These are phyloP conservation scores for Empidonax alnorum DNA, from an alignment of 2,113 vertebrate genomes.

Conservation along the genomic window DNA sequence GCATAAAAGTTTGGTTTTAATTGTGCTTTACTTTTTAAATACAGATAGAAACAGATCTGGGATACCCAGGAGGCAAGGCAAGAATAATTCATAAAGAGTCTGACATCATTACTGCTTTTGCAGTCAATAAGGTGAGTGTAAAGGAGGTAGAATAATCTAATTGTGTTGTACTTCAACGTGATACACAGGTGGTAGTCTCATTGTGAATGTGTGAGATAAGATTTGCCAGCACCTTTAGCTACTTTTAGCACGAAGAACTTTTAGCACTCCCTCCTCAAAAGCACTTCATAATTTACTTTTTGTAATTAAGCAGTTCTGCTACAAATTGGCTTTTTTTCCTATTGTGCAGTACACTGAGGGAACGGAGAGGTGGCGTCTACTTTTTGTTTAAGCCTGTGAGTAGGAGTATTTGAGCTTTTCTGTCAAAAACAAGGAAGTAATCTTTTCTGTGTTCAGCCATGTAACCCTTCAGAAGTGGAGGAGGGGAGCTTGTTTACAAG, in stretches of 20 bases:
- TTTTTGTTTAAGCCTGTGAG: not conserved
- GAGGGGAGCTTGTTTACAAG: not conserved
- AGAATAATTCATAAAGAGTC: constrained; percentile 86
- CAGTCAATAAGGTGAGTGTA: constrained; percentile 81
- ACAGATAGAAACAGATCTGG: constrained; percentile 79
- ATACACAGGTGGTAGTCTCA: not conserved
- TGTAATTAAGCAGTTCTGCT: not conserved
- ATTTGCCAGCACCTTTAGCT: not conserved
- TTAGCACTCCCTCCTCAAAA: not conserved
- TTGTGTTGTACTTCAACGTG: not conserved
- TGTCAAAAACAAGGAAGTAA: not conserved
- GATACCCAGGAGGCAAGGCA: constrained; percentile 76
- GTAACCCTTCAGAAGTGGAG: not conserved
- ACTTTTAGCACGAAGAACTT: not conserved
- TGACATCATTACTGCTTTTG: constrained; percentile 86
- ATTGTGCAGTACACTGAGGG: not conserved
- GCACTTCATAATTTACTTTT: not conserved
- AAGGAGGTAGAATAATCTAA: not conserved
- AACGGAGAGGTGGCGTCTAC: not conserved
- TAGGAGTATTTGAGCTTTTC: not conserved
- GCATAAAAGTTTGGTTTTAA: not conserved
- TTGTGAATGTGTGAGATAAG: not conserved
- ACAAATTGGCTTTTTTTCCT: not conserved
- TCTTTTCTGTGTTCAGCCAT: not conserved
- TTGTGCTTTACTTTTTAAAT: not conserved